These are phyloP conservation scores for Willisornis vidua DNA, from an alignment of 2,113 vertebrate species.

Conservation along the genomic window DNA sequence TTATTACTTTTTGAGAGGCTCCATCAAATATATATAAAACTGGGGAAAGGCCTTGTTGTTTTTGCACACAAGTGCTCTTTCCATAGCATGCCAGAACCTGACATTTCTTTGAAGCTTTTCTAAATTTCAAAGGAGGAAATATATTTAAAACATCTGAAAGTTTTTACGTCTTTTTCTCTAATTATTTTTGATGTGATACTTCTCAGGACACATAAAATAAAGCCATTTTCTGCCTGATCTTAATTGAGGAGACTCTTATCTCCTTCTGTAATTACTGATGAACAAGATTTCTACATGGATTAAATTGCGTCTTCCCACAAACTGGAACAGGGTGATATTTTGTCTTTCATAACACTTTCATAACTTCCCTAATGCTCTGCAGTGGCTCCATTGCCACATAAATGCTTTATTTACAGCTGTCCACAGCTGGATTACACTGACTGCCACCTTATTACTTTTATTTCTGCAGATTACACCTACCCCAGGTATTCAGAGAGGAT, in stretches of 20 bases:
- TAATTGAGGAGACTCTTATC: conserved; percentile 44
- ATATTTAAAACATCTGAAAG: conserved; percentile 12
- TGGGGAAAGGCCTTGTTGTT: conserved; percentile 21
- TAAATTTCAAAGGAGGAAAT: conserved; percentile 47
- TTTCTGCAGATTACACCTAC: not conserved
- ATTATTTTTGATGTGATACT: conserved; percentile 45
- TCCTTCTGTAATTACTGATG: conserved; percentile 54
- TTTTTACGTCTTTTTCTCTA: not conserved
- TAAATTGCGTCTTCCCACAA: not conserved
- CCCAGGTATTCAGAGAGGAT: not conserved
- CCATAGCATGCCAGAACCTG: not conserved
- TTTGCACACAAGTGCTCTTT: not conserved
- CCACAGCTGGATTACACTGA: not conserved
- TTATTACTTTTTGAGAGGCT: conserved; percentile 19
- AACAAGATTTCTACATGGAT: conserved; percentile 24
- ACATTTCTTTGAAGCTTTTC: conserved; percentile 56
- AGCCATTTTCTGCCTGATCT: conserved; percentile 25
- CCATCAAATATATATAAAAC: conserved; percentile 27
- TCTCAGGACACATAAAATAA: conserved; percentile 39
- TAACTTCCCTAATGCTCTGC: not conserved
- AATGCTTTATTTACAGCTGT: not conserved
- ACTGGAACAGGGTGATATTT: not conserved
- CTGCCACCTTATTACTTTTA: not conserved
- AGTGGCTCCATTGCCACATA: not conserved
- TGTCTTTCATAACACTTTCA: not conserved